Conservation (phyloP, 2,113 vertebrate species). For the Brachypteracias leptosomus region DNA sequence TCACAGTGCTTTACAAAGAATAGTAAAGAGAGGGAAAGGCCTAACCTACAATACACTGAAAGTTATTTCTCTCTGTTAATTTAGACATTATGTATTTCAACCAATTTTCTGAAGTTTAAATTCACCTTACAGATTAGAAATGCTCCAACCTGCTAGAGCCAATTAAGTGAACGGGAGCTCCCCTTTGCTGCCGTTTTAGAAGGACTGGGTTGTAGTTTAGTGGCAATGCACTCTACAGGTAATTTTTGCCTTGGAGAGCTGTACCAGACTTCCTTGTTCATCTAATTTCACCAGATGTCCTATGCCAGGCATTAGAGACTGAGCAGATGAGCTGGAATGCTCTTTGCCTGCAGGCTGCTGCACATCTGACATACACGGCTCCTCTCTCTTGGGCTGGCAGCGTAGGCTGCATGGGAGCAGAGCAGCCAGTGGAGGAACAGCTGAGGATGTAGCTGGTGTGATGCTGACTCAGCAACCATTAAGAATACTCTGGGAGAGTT, state of each 20-base stretch:
- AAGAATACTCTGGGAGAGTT: neutral
- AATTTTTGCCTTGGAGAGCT: neutral
- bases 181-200: neutral
- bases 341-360: neutral
- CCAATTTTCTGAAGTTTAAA: neutral
- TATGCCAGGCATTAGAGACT: neutral
- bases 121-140: neutral
- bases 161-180: neutral
- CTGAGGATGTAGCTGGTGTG: neutral
- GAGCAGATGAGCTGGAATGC: neutral
- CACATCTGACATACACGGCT: too few relatives aligned
- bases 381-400: neutral
- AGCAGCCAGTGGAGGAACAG: neutral
- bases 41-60: neutral
- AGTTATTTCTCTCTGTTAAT: constrained; percentile 8
- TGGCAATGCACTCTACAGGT: neutral
- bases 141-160: neutral
- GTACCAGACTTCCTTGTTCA: neutral
- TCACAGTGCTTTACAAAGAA: constrained; percentile 9
- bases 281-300: neutral
- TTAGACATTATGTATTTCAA: neutral
- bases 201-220: neutral
- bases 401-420: neutral
- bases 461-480: neutral
- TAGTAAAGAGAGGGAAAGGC: neutral